These are phyloP conservation scores for Phymastichus coffea DNA, from an alignment of 1,140 invertebrate species.

Conservation along the genomic window DNA sequence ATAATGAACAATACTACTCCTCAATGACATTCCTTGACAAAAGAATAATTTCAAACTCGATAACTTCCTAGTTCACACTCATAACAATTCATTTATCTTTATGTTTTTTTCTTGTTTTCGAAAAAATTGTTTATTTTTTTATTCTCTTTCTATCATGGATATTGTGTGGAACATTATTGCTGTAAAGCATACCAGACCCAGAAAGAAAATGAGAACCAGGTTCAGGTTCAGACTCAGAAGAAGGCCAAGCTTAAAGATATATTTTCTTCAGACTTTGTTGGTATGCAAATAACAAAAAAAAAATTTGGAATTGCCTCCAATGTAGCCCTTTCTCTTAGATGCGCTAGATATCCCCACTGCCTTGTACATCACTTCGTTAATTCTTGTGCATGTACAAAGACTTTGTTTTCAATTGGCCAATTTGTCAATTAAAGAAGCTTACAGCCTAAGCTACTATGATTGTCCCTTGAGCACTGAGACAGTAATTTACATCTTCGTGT, in stretches of 20 bases:
- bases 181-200: constrained; percentile 70
- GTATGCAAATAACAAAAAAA: constrained; percentile 52
- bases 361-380: constrained; percentile 27
- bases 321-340: constrained; percentile 38
- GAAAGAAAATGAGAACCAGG: constrained; percentile 54
- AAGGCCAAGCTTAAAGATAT: constrained; percentile 76
- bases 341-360: constrained; percentile 15
- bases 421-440: constrained; percentile 24
- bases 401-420: constrained; percentile 25
- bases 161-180: constrained; percentile 38
- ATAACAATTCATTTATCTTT: constrained; percentile 49
- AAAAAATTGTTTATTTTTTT: constrained; percentile 17
- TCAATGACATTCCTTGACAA: too few species aligned
- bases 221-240: constrained; percentile 68
- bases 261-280: constrained; percentile 71
- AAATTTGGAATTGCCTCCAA: constrained; percentile 28
- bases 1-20: too few species aligned
- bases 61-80: too few species aligned
- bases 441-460: constrained; percentile 20
- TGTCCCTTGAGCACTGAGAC: constrained; percentile 15
- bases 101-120: constrained; percentile 43
- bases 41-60: too few species aligned
- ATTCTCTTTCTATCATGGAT: constrained; percentile 44
- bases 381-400: constrained; percentile 22
- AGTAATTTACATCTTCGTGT: constrained; percentile 22